Evolutionary conservation across 2,797 vertebrate genomes (phyloP).

Genomic region (Otolemur crassicaudatus): DNA sequence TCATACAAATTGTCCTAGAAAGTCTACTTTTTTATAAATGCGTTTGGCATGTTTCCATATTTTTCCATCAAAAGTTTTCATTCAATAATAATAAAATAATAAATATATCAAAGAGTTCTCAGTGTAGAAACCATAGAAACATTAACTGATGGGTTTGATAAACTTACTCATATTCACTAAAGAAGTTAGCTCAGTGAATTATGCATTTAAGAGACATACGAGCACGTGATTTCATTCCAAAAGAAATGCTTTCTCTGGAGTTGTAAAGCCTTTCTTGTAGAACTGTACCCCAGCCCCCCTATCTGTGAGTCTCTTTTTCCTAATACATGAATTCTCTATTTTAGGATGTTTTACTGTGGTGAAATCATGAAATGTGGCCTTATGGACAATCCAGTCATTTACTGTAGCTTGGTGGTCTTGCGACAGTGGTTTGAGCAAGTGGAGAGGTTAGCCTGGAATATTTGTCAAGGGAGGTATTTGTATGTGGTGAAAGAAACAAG

Average conservation of each 20-base stretch:
- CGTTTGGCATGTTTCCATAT: not conserved
- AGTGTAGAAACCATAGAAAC: not conserved
- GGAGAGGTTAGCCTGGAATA: not conserved
- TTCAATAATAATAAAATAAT: constrained; percentile 13
- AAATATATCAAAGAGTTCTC: not conserved
- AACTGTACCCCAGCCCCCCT: not conserved
- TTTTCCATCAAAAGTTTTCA: not conserved
- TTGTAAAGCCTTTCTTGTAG: constrained; percentile 3
- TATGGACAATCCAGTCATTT: not conserved
- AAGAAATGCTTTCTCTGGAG: not conserved
- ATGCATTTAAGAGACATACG: not conserved
- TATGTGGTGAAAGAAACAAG: not conserved
- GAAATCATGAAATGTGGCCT: not conserved
- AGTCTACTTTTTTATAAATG: constrained; percentile 30
- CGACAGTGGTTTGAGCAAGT: not conserved
- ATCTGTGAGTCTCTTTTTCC: not conserved
- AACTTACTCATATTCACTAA: not conserved
- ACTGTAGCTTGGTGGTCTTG: not conserved
- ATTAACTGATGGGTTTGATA: not conserved
- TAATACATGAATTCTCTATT: not conserved
- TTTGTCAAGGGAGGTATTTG: not conserved
- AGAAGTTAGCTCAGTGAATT: not conserved
- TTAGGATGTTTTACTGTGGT: not conserved
- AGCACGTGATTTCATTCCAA: not conserved
- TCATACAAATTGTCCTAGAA: not conserved